Evolutionary conservation across 2,113 vertebrate species (phyloP).

Genomic region (Barnardius zonarius): DNA sequence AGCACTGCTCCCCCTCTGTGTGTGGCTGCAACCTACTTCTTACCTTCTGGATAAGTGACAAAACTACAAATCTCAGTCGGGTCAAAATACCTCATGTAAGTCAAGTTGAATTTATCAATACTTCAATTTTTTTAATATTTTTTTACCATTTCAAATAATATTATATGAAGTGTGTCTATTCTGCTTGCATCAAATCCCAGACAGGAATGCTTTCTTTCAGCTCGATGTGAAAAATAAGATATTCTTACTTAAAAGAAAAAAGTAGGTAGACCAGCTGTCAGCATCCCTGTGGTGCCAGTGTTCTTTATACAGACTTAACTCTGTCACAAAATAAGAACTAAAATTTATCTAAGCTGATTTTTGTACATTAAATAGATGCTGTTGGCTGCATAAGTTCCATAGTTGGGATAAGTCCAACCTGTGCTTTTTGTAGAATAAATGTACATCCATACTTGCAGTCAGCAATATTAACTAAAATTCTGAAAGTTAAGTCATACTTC

Average conservation of each 20-base stretch:
- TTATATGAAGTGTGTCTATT: background rate
- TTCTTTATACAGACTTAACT: background rate
- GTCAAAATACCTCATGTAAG: background rate
- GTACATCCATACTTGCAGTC: background rate
- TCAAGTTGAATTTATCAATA: background rate
- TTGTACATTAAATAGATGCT: background rate
- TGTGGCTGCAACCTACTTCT: background rate
- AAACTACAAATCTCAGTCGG: background rate
- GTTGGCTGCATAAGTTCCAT: rapidly evolving
- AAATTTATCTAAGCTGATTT: background rate
- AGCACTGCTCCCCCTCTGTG: background rate
- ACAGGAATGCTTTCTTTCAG: background rate
- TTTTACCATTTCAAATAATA: background rate
- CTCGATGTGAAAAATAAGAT: background rate
- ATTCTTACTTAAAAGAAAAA: background rate
- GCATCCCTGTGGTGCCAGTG: rapidly evolving
- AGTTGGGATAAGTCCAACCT: background rate
- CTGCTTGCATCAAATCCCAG: background rate
- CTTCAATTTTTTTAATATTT: background rate
- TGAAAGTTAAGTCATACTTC: background rate
- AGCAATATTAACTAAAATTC: background rate
- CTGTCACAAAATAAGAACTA: background rate
- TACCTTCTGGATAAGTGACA: background rate
- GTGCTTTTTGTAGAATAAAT: background rate
- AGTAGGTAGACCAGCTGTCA: background rate